A percentile compares a stretch with the other conserved stretches of the same genome.
phyloP scores from a whole-genome alignment of 2,797 vertebrate genomes.

The Agapornis canus region DNA sequence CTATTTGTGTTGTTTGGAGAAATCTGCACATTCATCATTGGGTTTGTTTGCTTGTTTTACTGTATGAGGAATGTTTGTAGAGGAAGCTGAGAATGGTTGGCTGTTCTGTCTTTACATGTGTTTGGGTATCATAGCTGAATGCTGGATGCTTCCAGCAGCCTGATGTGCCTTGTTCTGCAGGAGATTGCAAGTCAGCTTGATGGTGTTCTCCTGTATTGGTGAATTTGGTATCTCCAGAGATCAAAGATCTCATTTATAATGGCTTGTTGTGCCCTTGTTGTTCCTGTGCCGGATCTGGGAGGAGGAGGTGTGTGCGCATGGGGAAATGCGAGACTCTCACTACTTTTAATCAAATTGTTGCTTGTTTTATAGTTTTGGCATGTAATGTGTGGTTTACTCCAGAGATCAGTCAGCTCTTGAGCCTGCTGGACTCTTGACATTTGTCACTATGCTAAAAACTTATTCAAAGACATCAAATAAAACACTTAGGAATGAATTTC shows the following conservation, averaged over 20 bases:
- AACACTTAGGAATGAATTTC: slow-evolving; percentile 70
- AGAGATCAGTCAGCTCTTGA: background rate
- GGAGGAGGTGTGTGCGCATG: background rate
- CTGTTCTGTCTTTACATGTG: background rate
- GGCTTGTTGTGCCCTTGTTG: slow-evolving; percentile 5
- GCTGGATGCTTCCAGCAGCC: background rate
- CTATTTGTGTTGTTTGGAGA: background rate
- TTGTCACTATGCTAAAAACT: slow-evolving; percentile 64
- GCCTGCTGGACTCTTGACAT: slow-evolving; percentile 56
- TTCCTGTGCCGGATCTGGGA: background rate
- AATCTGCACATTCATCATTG: background rate
- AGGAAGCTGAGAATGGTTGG: background rate
- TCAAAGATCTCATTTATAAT: slow-evolving; percentile 30
- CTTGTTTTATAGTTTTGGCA: background rate
- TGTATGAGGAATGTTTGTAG: background rate
- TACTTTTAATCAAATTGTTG: slow-evolving; percentile 6
- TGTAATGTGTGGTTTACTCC: background rate
- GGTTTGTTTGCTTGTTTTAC: background rate
- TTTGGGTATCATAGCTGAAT: background rate
- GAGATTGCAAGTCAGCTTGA: background rate
- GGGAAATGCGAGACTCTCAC: background rate
- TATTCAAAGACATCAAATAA: slow-evolving; percentile 63
- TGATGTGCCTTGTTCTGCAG: background rate
- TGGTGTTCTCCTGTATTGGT: background rate
- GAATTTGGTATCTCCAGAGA: background rate